Conservation (phyloP, 2,888 invertebrate species). For the Cataglyphis albicans region DNA sequence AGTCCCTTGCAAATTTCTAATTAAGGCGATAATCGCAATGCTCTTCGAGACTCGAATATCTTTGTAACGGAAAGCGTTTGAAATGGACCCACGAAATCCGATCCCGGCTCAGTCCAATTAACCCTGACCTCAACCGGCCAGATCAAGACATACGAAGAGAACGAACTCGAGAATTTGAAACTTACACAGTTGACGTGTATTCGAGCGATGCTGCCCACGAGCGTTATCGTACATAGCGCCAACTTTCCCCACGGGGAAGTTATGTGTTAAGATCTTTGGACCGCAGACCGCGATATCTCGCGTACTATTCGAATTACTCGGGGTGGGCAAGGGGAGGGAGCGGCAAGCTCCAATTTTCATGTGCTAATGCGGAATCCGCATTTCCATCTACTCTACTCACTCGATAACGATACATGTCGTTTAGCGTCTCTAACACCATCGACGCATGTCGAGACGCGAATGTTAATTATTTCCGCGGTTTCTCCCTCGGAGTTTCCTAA, state of each 20-base stretch:
- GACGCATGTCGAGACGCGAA: slow-evolving; percentile 67
- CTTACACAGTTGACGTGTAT: slow-evolving; percentile 21
- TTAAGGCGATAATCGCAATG: slow-evolving; percentile 1
- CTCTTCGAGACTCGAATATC: slow-evolving; percentile 57
- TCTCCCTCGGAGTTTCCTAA: slow-evolving; percentile 76
- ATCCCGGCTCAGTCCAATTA: slow-evolving; percentile 66
- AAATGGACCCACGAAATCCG: slow-evolving; percentile 44
- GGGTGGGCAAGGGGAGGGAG: neutral
- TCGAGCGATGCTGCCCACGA: slow-evolving; percentile 2
- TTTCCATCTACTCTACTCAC: slow-evolving; percentile 6
- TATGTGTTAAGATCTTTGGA: slow-evolving; percentile 49
- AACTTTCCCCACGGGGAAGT: neutral
- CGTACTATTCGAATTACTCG: slow-evolving; percentile 33
- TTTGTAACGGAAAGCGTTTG: slow-evolving; percentile 32
- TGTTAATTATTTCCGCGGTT: slow-evolving; percentile 79
- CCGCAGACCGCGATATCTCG: slow-evolving; percentile 52
- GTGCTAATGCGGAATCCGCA: slow-evolving; percentile 37
- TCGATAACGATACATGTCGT: slow-evolving; percentile 38
- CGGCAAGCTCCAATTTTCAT: slow-evolving; percentile 39
- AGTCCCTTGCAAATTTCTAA: neutral
- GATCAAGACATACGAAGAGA: slow-evolving; percentile 20
- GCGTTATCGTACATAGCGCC: neutral
- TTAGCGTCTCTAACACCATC: slow-evolving; percentile 47
- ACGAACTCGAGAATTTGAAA: slow-evolving; percentile 17
- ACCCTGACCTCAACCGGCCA: slow-evolving; percentile 60